A percentile compares a stretch with the other conserved stretches of the same genome.
These are phyloP conservation scores for Palloptera scutellata DNA, from an alignment of 2,888 invertebrate genomes.

Conservation along the genomic window DNA sequence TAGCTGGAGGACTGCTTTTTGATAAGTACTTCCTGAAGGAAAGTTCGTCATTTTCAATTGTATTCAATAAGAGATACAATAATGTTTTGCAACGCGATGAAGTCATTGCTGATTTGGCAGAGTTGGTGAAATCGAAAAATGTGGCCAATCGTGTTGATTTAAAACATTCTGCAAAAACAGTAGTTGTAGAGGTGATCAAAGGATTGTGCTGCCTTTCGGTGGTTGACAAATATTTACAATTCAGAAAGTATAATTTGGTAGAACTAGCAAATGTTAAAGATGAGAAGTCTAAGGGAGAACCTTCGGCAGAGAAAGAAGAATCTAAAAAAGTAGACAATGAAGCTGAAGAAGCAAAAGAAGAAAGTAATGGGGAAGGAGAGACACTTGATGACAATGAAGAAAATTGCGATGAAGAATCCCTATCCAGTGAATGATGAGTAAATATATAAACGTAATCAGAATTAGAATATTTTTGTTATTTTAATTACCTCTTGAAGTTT, in stretches of 20 bases:
- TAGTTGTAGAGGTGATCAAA: constrained; percentile 85
- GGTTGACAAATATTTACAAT: constrained; percentile 78
- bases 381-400: constrained; percentile 11
- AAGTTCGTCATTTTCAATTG: constrained; percentile 77
- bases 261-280: constrained; percentile 63
- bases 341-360: not conserved
- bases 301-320: constrained; percentile 3
- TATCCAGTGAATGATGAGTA: too few relatives aligned
- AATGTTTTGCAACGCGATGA: constrained; percentile 75
- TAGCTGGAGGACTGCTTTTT: constrained; percentile 72
- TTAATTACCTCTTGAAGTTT: too few relatives aligned
- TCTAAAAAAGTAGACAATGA: not conserved
- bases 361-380: constrained; percentile 10
- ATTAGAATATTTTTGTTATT: too few relatives aligned
- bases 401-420: too few relatives aligned
- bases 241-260: constrained; percentile 85
- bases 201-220: constrained; percentile 82
- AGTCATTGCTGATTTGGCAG: constrained; percentile 78
- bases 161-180: constrained; percentile 77
- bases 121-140: constrained; percentile 74
- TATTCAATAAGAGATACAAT: constrained; percentile 82
- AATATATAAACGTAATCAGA: too few relatives aligned
- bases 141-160: constrained; percentile 80
- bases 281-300: not conserved
- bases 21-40: constrained; percentile 78